Evolutionary conservation across 2,113 vertebrate genomes (phyloP).

Genomic region (Solea senegalensis): DNA sequence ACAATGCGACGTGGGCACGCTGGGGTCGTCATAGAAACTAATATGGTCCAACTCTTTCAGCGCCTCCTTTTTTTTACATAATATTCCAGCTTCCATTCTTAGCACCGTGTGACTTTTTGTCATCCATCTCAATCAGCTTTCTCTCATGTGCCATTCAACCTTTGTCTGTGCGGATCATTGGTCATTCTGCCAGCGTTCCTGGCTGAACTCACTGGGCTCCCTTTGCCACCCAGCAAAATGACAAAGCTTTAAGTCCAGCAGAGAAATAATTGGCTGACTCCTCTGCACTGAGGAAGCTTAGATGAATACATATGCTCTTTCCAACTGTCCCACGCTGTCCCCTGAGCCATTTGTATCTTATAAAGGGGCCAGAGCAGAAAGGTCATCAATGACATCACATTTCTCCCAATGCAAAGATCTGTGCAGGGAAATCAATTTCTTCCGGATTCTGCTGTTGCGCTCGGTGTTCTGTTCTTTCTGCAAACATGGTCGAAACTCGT

Average conservation of each 20-base stretch:
- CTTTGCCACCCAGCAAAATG: slow-evolving; percentile 35
- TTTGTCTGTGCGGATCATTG: slow-evolving; percentile 59
- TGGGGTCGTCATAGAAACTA: slow-evolving; percentile 68
- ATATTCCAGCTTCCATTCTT: slow-evolving; percentile 66
- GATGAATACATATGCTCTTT: slow-evolving; percentile 73
- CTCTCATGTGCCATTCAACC: slow-evolving; percentile 47
- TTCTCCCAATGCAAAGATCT: slow-evolving; percentile 59
- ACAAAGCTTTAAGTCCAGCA: slow-evolving; percentile 40
- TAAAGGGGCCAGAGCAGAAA: slow-evolving; percentile 54
- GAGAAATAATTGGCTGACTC: slow-evolving; percentile 65
- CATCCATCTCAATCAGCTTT: slow-evolving; percentile 72
- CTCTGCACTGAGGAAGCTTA: slow-evolving; percentile 36
- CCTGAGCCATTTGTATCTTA: slow-evolving; percentile 60
- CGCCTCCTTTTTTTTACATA: slow-evolving; percentile 52
- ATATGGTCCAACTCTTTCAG: slow-evolving; percentile 39
- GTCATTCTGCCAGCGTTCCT: slow-evolving; percentile 44
- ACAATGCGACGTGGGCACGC: slow-evolving; percentile 45
- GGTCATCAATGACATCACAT: slow-evolving; percentile 68
- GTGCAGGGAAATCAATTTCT: slow-evolving; percentile 52
- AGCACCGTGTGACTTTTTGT: slow-evolving; percentile 55
- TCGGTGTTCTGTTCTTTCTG: neutral
- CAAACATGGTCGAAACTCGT: slow-evolving; percentile 8
- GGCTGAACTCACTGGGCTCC: slow-evolving; percentile 17
- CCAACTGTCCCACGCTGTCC: slow-evolving; percentile 53
- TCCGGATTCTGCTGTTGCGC: slow-evolving; percentile 35